Conservation (phyloP, 2,888 invertebrate genomes). For the Xanthorhoe spadicearia region DNA sequence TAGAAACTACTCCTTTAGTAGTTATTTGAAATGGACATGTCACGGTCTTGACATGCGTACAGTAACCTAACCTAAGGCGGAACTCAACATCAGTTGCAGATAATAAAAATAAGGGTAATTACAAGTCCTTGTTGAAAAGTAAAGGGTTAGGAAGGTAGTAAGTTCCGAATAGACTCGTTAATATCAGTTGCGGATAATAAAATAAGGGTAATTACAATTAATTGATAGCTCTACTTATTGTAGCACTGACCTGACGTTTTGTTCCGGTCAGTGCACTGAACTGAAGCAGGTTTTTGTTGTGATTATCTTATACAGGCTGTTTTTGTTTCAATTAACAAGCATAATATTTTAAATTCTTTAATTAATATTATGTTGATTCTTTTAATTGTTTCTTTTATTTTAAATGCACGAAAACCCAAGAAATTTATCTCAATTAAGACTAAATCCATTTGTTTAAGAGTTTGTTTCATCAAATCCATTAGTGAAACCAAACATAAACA, state of each 20-base stretch:
- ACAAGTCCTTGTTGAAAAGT: constrained; percentile 4
- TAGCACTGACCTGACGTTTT: constrained; percentile 29
- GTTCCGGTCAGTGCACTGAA: constrained; percentile 31
- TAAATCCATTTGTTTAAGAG: not conserved
- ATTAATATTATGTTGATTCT: not conserved
- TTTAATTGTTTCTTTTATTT: not conserved
- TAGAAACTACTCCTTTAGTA: not conserved
- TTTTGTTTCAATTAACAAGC: not conserved
- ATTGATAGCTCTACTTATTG: constrained; percentile 10
- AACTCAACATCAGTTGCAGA: too few species aligned
- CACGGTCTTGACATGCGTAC: constrained; percentile 5
- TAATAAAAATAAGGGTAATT: not conserved
- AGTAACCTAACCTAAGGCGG: constrained; percentile 15
- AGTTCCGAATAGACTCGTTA: not conserved
- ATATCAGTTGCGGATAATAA: constrained; percentile 7
- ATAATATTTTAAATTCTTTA: not conserved
- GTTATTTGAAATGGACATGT: not conserved
- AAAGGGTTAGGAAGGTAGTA: constrained; percentile 5
- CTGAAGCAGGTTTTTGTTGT: constrained; percentile 19
- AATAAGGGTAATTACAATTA: constrained; percentile 9
- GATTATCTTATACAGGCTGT: constrained; percentile 2
- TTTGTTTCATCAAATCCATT: not conserved
- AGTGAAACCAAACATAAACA: not conserved
- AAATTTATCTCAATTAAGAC: not conserved
- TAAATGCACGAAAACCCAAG: not conserved